A percentile compares a stretch with the other conserved stretches of the same genome.
phyloP scores from a whole-genome alignment of 2,113 vertebrate species.

The Ameiurus melas region DNA sequence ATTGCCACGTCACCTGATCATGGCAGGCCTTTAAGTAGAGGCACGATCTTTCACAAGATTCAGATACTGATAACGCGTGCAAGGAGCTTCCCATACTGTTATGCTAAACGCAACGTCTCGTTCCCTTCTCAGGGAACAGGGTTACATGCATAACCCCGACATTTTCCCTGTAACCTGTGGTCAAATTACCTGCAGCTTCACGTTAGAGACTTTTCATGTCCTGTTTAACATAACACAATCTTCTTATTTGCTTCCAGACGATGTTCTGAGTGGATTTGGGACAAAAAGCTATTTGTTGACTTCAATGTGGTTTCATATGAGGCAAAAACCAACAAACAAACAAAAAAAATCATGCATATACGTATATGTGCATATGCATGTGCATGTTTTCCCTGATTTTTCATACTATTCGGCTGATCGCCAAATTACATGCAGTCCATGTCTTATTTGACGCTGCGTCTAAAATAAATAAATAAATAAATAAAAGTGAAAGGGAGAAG shows the following conservation, averaged over 20 bases:
- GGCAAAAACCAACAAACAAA: not conserved
- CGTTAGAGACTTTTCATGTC: not conserved
- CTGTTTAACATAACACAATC: not conserved
- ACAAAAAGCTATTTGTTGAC: not conserved
- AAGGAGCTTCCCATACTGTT: too few relatives aligned
- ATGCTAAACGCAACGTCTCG: too few relatives aligned
- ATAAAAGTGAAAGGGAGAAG: constrained; percentile 10
- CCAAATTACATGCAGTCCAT: constrained; percentile 21
- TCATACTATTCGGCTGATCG: not conserved
- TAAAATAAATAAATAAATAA: not conserved
- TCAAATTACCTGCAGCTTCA: not conserved
- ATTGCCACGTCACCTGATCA: too few relatives aligned
- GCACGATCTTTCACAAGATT: too few relatives aligned
- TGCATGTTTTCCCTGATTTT: not conserved
- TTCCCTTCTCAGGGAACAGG: too few relatives aligned
- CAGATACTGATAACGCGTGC: too few relatives aligned
- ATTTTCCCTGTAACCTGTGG: not conserved
- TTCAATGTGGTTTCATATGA: not conserved
- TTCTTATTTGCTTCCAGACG: not conserved
- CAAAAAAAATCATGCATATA: not conserved
- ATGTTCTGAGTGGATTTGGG: not conserved
- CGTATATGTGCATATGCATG: not conserved
- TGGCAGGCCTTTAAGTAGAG: too few relatives aligned
- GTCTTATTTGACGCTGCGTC: not conserved
- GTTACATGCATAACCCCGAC: too few relatives aligned